These are phyloP conservation scores for Tringa solitaria DNA, from an alignment of 2,113 vertebrate genomes.

Conservation along the genomic window DNA sequence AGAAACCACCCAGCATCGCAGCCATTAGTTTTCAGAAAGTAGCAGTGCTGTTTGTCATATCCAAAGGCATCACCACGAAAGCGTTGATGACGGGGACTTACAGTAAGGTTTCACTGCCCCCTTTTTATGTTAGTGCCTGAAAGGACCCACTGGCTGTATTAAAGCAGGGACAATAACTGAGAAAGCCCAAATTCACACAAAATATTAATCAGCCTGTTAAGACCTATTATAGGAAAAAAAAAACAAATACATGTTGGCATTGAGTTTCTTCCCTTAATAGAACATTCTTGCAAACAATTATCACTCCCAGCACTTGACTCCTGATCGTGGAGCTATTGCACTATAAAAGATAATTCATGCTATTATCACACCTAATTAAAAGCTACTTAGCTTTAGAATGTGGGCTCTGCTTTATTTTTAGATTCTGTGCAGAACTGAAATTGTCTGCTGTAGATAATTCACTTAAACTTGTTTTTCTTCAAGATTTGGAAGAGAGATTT, in stretches of 20 bases:
- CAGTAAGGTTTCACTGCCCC: neutral
- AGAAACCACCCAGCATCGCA: neutral
- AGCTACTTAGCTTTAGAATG: conserved; percentile 16
- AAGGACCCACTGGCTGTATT: neutral
- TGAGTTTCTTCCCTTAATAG: neutral
- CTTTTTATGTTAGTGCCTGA: neutral
- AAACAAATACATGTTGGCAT: neutral
- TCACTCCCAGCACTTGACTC: conserved; percentile 9
- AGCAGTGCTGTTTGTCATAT: neutral
- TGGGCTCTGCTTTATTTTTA: neutral
- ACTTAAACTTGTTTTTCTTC: conserved; percentile 7
- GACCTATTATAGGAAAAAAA: neutral
- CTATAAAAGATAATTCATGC: conserved; percentile 32
- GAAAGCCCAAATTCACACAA: neutral
- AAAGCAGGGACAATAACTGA: neutral
- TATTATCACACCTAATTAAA: conserved; percentile 59
- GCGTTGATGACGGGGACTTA: neutral
- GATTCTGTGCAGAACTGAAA: neutral
- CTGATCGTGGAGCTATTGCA: conserved; percentile 2
- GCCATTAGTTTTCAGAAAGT: neutral
- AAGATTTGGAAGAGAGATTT: neutral
- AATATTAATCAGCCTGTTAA: neutral
- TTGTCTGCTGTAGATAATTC: conserved; percentile 5
- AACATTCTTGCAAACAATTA: conserved; percentile 24
- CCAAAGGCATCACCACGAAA: neutral